phyloP scores from a whole-genome alignment of 30 jellyfish, hydroid and myxozoan species.

The Hydractinia echinata region DNA sequence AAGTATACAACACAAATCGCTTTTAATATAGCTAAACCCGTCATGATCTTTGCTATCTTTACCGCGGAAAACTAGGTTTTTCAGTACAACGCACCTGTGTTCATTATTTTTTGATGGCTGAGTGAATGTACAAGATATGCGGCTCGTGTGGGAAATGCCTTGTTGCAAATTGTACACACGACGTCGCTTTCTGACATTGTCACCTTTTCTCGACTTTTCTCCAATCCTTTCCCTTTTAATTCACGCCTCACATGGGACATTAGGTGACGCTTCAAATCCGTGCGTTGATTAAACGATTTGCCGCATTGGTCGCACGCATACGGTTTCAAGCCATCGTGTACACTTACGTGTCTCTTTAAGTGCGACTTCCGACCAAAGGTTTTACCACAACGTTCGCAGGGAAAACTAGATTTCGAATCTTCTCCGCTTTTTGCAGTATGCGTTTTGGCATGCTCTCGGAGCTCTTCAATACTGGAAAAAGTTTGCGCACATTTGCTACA shows the following conservation, averaged over 20 bases:
- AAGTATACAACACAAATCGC: too few relatives aligned
- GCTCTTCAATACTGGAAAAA: conserved; percentile 28
- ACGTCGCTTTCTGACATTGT: too few relatives aligned
- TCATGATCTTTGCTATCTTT: too few relatives aligned
- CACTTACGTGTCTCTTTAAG: conserved; percentile 15
- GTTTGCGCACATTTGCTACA: conserved; percentile 23
- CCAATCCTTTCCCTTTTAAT: not conserved
- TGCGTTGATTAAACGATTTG: conserved; percentile 35
- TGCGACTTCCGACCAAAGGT: conserved; percentile 37
- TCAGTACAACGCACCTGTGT: conserved; percentile 1
- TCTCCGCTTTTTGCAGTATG: not conserved
- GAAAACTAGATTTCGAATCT: not conserved
- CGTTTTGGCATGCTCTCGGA: conserved; percentile 3
- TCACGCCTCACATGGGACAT: conserved; percentile 25
- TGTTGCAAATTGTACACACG: conserved; percentile 19
- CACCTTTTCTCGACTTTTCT: not conserved
- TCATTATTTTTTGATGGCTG: conserved; percentile 17
- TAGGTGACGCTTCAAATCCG: conserved; percentile 34
- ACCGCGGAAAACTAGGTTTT: not conserved
- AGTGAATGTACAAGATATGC: conserved; percentile 20
- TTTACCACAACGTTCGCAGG: conserved; percentile 30
- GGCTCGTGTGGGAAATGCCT: conserved; percentile 17
- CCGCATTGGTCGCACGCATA: conserved; percentile 30
- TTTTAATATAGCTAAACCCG: too few relatives aligned
- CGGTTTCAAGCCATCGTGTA: conserved; percentile 35